phyloP scores from a whole-genome alignment of 2,797 vertebrate species.

The Falco columbarius region DNA sequence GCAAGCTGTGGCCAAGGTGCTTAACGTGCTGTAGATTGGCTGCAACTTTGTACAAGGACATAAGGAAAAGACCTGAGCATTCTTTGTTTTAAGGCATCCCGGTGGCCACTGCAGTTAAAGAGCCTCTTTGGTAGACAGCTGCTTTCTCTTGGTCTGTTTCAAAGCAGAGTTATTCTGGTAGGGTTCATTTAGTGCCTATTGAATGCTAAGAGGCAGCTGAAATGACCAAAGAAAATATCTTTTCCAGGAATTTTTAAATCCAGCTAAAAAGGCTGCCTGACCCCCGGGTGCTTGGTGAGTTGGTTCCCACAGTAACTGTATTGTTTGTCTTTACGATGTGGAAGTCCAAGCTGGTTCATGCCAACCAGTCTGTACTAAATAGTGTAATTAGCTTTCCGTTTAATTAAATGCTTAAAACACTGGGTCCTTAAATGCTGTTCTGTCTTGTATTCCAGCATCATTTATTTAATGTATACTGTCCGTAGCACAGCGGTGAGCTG shows the following conservation, averaged over 20 bases:
- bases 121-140: neutral
- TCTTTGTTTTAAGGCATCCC: neutral
- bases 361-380: neutral
- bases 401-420: neutral
- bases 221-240: neutral
- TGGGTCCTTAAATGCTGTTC: neutral
- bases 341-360: neutral
- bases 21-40: neutral
- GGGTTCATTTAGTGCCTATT: neutral
- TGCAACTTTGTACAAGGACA: neutral
- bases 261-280: neutral
- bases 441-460: neutral
- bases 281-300: neutral
- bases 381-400: neutral
- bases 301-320: slow-evolving; percentile 49
- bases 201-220: neutral
- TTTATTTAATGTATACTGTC: neutral
- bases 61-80: rapidly evolving
- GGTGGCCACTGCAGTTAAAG: neutral
- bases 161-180: neutral
- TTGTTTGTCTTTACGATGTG: neutral
- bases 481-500: neutral
- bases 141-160: neutral
- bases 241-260: neutral
- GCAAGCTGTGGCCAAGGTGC: neutral